A percentile compares a stretch with the other conserved stretches of the same genome.
phyloP scores from a whole-genome alignment of 1,140 invertebrate species.

The Lordiphosa stackelbergi region DNA sequence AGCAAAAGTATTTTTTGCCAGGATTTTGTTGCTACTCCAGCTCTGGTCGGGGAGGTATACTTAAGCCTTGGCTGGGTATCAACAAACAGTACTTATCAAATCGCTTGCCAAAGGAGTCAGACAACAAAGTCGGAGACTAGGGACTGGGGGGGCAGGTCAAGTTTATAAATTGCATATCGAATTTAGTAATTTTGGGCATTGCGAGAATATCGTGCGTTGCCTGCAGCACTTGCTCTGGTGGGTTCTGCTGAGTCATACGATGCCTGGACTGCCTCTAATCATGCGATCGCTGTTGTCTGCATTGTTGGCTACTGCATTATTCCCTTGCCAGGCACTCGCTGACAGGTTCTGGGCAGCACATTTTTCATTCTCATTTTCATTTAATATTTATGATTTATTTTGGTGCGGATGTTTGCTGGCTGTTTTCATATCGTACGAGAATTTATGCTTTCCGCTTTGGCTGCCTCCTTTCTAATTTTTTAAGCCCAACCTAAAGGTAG shows the following conservation, averaged over 20 bases:
- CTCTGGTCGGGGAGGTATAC: conserved; percentile 35
- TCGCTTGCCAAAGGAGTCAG: conserved; percentile 58
- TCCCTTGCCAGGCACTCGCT: conserved; percentile 15
- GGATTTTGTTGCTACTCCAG: conserved; percentile 50
- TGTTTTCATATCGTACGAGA: conserved; percentile 66
- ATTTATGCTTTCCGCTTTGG: conserved; percentile 73
- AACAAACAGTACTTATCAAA: conserved; percentile 67
- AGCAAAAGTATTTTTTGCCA: conserved; percentile 49
- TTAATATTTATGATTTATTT: conserved; percentile 76
- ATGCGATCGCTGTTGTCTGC: conserved; percentile 57
- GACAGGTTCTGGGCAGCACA: conserved; percentile 30
- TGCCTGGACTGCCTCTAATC: conserved; percentile 59
- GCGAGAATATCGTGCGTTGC: conserved; percentile 61
- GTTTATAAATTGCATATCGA: conserved; percentile 73
- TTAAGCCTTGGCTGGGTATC: conserved; percentile 67
- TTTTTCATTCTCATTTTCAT: conserved; percentile 65
- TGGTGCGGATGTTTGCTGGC: conserved; percentile 71
- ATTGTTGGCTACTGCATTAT: conserved; percentile 59
- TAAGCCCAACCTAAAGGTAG: conserved; percentile 49
- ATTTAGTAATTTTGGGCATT: conserved; percentile 67
- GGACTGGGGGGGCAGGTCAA: conserved; percentile 3
- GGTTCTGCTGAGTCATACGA: conserved; percentile 25
- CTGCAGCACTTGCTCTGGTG: conserved; percentile 24
- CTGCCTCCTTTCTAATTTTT: conserved; percentile 41
- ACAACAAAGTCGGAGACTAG: conserved; percentile 18